phyloP scores from a whole-genome alignment of 1,140 invertebrate species.

The Cyclina sinensis region DNA sequence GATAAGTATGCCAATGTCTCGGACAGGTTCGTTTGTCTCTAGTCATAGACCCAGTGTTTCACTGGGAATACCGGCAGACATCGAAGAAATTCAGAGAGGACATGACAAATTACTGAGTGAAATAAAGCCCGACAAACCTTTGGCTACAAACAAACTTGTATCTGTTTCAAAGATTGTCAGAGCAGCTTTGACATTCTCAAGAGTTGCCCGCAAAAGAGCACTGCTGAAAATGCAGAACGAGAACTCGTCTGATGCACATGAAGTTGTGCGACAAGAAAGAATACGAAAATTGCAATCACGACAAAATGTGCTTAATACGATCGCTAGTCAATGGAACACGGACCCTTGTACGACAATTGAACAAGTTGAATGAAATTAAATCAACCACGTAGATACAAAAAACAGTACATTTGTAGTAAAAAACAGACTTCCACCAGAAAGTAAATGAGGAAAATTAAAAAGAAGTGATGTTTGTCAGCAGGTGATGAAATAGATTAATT shows the following conservation, averaged over 20 bases:
- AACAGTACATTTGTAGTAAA: too few species aligned
- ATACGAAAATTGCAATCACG: conserved; percentile 55
- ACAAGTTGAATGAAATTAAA: conserved; percentile 47
- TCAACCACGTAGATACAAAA: too few species aligned
- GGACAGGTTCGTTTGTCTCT: conserved; percentile 50
- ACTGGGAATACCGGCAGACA: conserved; percentile 53
- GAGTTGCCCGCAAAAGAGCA: conserved; percentile 55
- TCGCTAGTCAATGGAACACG: conserved; percentile 49
- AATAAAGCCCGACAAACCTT: conserved; percentile 61
- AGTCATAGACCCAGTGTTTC: conserved; percentile 54
- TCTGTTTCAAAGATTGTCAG: conserved; percentile 43
- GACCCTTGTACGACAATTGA: conserved; percentile 46
- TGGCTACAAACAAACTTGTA: conserved; percentile 53
- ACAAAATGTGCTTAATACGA: conserved; percentile 50
- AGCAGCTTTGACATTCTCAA: conserved; percentile 63
- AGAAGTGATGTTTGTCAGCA: too few species aligned
- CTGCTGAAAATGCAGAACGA: conserved; percentile 56
- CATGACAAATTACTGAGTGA: conserved; percentile 57
- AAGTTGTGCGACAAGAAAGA: conserved; percentile 57
- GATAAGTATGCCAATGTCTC: conserved; percentile 48
- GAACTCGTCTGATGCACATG: conserved; percentile 58
- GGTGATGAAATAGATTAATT: too few species aligned
- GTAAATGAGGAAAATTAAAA: too few species aligned
- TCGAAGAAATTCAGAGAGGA: conserved; percentile 42
- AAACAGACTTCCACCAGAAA: too few species aligned